These are phyloP conservation scores for Gorsachius goisagi DNA, from an alignment of 2,113 vertebrate genomes.

Conservation along the genomic window DNA sequence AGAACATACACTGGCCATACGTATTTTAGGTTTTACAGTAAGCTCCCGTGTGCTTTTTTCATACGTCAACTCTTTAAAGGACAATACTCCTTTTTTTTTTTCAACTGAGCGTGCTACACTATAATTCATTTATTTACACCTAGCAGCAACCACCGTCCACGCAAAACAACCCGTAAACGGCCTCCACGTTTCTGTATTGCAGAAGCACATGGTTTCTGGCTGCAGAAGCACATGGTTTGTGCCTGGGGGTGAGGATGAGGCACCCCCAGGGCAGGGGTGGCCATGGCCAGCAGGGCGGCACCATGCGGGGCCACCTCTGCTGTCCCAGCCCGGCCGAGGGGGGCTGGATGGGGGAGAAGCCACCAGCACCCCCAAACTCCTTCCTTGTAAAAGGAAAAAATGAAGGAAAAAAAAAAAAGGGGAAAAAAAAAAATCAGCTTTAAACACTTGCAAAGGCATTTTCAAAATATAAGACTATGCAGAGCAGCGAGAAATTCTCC, in stretches of 20 bases:
- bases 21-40: slow-evolving; percentile 3
- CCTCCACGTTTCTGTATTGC: neutral
- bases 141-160: neutral
- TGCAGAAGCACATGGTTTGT: slow-evolving; percentile 7
- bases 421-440: neutral
- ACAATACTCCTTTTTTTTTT: neutral
- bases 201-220: slow-evolving; percentile 1
- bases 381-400: neutral
- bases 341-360: slow-evolving; percentile 76
- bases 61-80: neutral
- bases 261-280: slow-evolving; percentile 66
- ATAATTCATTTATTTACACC: neutral
- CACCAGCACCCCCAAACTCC: slow-evolving; percentile 43
- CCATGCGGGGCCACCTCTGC: slow-evolving; percentile 60
- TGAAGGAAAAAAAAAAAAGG: neutral
- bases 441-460: slow-evolving; percentile 10
- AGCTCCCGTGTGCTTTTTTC: neutral
- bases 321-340: slow-evolving; percentile 68
- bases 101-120: neutral
- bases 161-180: neutral
- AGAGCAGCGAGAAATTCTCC: slow-evolving; percentile 30
- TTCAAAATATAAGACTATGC: slow-evolving; percentile 23
- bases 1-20: neutral
- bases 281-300: slow-evolving; percentile 71
- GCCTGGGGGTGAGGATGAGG: slow-evolving; percentile 23